Conservation (phyloP, 2,113 vertebrate genomes). For the Nycticorax nycticorax region DNA sequence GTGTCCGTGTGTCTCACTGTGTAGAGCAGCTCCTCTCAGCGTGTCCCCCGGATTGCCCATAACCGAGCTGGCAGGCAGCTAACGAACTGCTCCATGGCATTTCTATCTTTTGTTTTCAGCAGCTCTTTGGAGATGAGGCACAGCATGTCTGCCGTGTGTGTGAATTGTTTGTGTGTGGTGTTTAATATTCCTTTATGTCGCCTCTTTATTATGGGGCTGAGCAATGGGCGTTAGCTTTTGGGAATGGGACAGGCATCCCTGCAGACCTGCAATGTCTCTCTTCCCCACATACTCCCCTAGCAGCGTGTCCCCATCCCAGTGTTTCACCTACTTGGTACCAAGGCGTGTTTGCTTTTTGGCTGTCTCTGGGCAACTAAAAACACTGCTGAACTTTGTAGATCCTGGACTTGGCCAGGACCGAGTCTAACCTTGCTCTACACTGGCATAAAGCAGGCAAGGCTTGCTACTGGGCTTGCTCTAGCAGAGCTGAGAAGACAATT, state of each 20-base stretch:
- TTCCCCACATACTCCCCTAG: neutral
- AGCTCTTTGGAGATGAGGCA: neutral
- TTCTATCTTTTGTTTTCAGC: neutral
- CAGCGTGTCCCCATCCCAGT: neutral
- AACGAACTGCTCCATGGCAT: rapidly evolving
- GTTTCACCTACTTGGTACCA: neutral
- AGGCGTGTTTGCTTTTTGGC: neutral
- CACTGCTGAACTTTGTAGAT: neutral
- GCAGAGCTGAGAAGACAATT: neutral
- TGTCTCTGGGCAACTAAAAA: neutral
- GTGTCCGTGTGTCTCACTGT: neutral
- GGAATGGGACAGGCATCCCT: neutral
- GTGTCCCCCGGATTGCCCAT: rapidly evolving
- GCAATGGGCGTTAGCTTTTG: neutral
- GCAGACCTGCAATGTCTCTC: neutral
- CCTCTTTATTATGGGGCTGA: neutral
- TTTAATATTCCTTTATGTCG: neutral
- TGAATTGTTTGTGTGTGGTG: neutral
- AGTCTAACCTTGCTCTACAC: neutral
- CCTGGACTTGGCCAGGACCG: neutral
- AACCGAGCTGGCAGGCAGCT: neutral
- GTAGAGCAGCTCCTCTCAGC: rapidly evolving
- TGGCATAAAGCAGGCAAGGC: neutral
- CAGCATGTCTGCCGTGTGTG: rapidly evolving
- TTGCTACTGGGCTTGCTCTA: neutral